Base-by-base conservation (phyloP, 2,888 invertebrate species). In the Achlya flavicornis region DNA sequence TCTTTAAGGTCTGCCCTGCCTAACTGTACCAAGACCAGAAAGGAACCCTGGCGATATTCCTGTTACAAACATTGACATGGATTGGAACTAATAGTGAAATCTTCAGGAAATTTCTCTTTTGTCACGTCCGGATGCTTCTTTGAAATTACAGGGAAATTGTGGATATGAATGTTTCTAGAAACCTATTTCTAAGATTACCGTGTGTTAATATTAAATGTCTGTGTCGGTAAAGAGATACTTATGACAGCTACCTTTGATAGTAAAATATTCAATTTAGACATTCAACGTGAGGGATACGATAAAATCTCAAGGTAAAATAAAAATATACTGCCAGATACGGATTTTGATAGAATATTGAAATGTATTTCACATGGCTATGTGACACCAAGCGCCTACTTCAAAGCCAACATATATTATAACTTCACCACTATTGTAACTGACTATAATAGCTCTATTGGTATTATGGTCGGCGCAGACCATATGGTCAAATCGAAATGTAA, bases 191-290 rank as follows among this genome's bases (percentile, higher is more conserved):
- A 41, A 12, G 7, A 41, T 12, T 41, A 3, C 1, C 7, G n/a
- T 5, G 5, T n/a, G n/a, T 46, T 46, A 46, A 46, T 46, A n/a
- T 46, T 46, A 46, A 46, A 46, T 46, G 7, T 46, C 5, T 46
- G 46, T n/a, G 6, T n/a, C n/a, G 46, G n/a, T 46, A 46, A 46
- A 46, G 4, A 46, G 6, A 46, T 46, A 46, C 46, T 46, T 46
- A n/a, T n/a, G 46, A n/a, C 46, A 46, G 46, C 1, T n/a, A n/a
- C 46, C 46, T 46, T 46, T 46, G 46, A 46, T 46, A n/a, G 46
- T 46, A n/a, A 53, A 19, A 53, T 53, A 53, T 53, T 53, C 53
- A 53, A 53, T 16, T 53, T 19, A n/a, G 53, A 16, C 53, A 53
- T 53, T 53, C 16, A 53, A 53, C 53, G 19, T 1, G 53, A 19